Base-by-base conservation (phyloP, 1,140 invertebrate species). In the Spodoptera litura region DNA sequence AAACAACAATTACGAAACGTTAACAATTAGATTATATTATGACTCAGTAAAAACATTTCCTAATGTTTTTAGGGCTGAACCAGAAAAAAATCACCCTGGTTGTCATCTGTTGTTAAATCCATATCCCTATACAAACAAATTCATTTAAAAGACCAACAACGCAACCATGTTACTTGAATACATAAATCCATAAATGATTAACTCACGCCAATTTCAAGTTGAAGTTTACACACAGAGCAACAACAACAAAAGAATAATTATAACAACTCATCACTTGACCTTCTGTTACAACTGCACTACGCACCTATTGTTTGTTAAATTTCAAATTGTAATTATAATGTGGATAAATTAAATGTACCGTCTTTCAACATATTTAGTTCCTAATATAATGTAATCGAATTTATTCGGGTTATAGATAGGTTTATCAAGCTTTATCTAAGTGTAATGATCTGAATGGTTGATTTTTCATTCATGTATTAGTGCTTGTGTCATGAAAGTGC, bases 121-220 rank as follows among this genome's bases (percentile, higher is more conserved):
- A 44, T 44, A 44, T 10, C 38, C 38, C 38, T 44, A 44, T 44
- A 44, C 38, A 44, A 44, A 10, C 9, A 44, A 44, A 44, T 10
- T 2, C 38, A 8, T 10, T 9, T 44, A 31, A 31, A 31, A 31
- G 38, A 44, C 4, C 38, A 44, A 44, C 1, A 44, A 6, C 38
- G 38, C 8, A 2, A 8, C 4, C 4, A 6, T 9, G 5, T 44
- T 8, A 44, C 38, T 6, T 44, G 38, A 44, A 44, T 44, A 44
- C 1, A 20, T 44, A 31, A 31, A 31, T 44, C 38, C 38, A 5
- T 44, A 44, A 55, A 55, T 13, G 52, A 55, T 55, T 55, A 15
- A 10, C 66, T 25, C 64, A 70, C 66, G 66, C 49, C n/a, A 49
- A 13, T 44, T 53, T 70, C 25, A 70, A 70, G 49, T 53, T 70